These are phyloP conservation scores for Pedetes capensis DNA, from an alignment of 2,113 vertebrate genomes.

Conservation along the genomic window DNA sequence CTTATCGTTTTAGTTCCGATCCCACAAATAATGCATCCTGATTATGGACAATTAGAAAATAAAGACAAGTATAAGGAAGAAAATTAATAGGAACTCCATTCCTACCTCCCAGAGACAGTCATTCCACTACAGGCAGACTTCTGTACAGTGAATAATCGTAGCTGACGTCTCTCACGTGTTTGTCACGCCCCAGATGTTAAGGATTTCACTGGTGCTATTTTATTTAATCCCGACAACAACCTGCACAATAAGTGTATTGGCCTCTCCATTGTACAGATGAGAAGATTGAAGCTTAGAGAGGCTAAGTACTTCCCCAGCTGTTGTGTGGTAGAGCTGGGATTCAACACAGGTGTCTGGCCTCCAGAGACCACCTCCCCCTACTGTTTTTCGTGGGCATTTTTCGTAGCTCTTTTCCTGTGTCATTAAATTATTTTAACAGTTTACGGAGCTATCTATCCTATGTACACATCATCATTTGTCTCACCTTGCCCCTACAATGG, in stretches of 20 bases:
- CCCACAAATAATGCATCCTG: not conserved
- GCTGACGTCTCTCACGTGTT: not conserved
- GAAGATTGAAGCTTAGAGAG: not conserved
- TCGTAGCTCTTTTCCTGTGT: not conserved
- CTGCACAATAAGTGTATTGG: rapidly evolving
- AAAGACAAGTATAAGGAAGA: not conserved
- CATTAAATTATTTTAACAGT: not conserved
- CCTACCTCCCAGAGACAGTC: not conserved
- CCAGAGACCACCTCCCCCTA: not conserved
- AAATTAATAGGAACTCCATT: not conserved
- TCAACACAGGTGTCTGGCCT: not conserved
- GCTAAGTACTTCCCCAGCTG: not conserved
- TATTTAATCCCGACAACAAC: not conserved
- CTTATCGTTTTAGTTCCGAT: not conserved
- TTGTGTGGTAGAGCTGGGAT: not conserved
- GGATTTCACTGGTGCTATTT: not conserved
- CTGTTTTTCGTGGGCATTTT: not conserved
- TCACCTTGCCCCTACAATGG: not conserved
- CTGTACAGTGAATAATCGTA: not conserved
- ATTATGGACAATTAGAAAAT: not conserved
- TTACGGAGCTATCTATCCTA: not conserved
- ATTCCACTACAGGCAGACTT: not conserved
- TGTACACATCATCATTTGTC: not conserved
- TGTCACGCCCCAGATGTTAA: not conserved
- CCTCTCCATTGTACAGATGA: not conserved